phyloP scores from a whole-genome alignment of 2,888 invertebrate species.

The Copidosoma aretas region DNA sequence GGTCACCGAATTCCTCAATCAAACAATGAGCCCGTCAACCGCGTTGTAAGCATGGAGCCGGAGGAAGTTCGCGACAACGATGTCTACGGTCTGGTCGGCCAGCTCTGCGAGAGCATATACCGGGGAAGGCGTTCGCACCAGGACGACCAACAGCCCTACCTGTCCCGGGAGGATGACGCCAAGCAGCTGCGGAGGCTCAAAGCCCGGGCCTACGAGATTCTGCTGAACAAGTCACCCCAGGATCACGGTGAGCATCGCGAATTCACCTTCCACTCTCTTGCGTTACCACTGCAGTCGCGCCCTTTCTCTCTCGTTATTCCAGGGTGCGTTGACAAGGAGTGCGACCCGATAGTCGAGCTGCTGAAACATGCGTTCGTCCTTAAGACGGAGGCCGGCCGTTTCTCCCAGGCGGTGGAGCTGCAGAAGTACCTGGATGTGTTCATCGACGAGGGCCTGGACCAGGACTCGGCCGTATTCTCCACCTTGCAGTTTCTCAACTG shows the following conservation, averaged over 20 bases:
- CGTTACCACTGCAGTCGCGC: background rate
- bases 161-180: conserved; percentile 38
- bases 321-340: conserved; percentile 33
- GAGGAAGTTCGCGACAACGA: conserved; percentile 44
- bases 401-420: conserved; percentile 49
- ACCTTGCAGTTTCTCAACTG: conserved; percentile 50
- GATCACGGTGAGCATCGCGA: conserved; percentile 22
- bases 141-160: conserved; percentile 40
- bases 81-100: conserved; percentile 54
- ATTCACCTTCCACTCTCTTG: conserved; percentile 7
- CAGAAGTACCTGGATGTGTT: conserved; percentile 49
- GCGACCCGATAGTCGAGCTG: conserved; percentile 55
- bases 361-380: conserved; percentile 54
- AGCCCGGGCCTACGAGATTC: conserved; percentile 54
- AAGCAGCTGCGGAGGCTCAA: conserved; percentile 49
- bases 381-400: conserved; percentile 45
- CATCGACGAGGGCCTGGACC: conserved; percentile 35
- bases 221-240: conserved; percentile 51
- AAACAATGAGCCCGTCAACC: too few species aligned
- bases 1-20: too few species aligned
- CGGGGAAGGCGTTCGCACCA: conserved; percentile 29
- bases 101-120: conserved; percentile 50
- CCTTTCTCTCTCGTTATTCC: conserved; percentile 5
- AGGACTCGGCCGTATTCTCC: conserved; percentile 43
- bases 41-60: conserved; percentile 43